phyloP scores from a whole-genome alignment of 2,797 vertebrate species.

The Tapera naevia region DNA sequence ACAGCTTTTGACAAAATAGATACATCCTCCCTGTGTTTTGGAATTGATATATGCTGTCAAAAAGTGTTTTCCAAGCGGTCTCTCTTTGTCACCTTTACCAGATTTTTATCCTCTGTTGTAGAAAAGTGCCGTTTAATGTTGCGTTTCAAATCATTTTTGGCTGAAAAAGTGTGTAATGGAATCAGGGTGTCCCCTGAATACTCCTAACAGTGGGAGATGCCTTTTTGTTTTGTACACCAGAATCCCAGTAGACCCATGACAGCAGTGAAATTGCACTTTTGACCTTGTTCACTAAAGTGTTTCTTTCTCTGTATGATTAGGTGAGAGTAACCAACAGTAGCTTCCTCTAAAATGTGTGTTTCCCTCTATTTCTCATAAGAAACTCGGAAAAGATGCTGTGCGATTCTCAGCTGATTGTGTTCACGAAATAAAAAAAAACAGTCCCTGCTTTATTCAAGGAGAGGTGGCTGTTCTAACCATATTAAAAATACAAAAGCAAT shows the following conservation, averaged over 20 bases:
- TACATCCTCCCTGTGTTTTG: constrained; percentile 38
- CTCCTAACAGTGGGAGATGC: constrained; percentile 31
- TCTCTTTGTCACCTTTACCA: constrained; percentile 69
- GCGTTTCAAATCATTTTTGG: constrained; percentile 68
- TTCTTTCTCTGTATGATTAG: constrained; percentile 58
- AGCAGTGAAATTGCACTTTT: constrained; percentile 51
- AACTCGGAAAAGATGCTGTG: not conserved
- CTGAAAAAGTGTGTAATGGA: constrained; percentile 69
- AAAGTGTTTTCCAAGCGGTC: constrained; percentile 59
- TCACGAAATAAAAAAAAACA: not conserved
- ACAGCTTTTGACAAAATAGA: constrained; percentile 56
- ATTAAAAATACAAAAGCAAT: constrained; percentile 39
- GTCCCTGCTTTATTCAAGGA: not conserved
- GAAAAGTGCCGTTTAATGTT: constrained; percentile 69
- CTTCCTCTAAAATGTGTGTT: constrained; percentile 13
- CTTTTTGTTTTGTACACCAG: constrained; percentile 52
- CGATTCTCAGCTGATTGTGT: not conserved
- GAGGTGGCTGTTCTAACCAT: not conserved
- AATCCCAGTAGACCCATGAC: constrained; percentile 35
- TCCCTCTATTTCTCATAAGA: constrained; percentile 23
- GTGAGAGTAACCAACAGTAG: not conserved
- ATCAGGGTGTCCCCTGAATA: constrained; percentile 65
- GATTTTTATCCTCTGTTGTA: constrained; percentile 66
- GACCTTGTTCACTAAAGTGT: constrained; percentile 47
- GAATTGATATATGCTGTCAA: constrained; percentile 66